Evolutionary conservation across 2,888 invertebrate species (phyloP), one percentile per base, ranked within the genome.

Genomic region (Mythimna vitellina): DNA sequence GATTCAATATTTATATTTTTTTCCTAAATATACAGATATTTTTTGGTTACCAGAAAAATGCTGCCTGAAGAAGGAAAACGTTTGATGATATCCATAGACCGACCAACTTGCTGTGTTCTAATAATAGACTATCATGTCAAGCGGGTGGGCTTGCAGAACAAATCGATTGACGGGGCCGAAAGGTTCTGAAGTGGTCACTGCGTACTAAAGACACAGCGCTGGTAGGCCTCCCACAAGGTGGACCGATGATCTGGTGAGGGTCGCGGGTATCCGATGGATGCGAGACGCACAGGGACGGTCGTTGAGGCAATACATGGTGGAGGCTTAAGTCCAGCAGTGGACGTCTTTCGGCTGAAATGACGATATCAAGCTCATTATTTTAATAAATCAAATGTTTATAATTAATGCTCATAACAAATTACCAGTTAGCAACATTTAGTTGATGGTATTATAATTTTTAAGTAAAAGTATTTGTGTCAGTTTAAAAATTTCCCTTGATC

Each of bases 341-440:
- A 46, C 46, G 17, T 46, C 17, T 46, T 20, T 46, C 46, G 6
- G 17, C 17, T 17, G 1, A 46, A 42, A 49, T 54, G 53, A n/a
- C 17, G 29, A 32, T 8, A 25, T n/a, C n/a, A 22, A 12, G n/a
- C 46, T 73, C 4, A 49, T 49, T 61, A 67, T 60, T 60, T 32
- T 10, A 71, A 53, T 58, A 17, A n/a, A n/a, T 57, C 1, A 46
- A 25, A 14, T 54, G 1, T 32, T 32, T 22, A 20, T 6, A 20
- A 60, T 35, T 51, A 49, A 35, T 62, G 17, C 38, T 14, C 22
- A 25, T 12, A 20, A 10, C 20, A 53, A 35, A 49, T 22, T 12
- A 61, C 46, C 12, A 3, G 46, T 60, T 74, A n/a, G 12, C 46
- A 53, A 22, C 3, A 60, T 73, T n/a, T 14, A 12, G 10, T 14